A percentile compares a stretch with the other conserved stretches of the same genome.
These are phyloP conservation scores for Limenitis camilla DNA, from an alignment of 2,888 invertebrate species.

Conservation along the genomic window DNA sequence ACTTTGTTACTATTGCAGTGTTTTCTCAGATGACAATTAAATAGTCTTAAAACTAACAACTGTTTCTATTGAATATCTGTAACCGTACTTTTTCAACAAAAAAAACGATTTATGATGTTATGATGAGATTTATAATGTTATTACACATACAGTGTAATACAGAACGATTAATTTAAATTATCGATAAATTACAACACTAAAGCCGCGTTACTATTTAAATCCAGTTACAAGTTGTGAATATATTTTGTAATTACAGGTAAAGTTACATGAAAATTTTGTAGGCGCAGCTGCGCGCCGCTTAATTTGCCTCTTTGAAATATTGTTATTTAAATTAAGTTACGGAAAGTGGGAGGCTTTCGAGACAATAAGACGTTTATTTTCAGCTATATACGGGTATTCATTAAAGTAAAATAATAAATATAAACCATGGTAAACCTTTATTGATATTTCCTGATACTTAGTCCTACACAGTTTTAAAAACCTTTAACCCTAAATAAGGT, in stretches of 20 bases:
- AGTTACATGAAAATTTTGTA: constrained; percentile 66
- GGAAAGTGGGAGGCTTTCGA: constrained; percentile 10
- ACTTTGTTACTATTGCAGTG: too few species aligned
- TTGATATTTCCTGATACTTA: too few species aligned
- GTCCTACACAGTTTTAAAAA: too few species aligned
- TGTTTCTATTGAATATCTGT: too few species aligned
- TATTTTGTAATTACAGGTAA: constrained; percentile 71
- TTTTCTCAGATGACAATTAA: too few species aligned
- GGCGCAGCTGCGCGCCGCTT: constrained; percentile 51
- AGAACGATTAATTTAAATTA: neutral
- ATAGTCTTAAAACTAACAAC: too few species aligned
- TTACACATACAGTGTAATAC: neutral
- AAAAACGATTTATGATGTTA: too few species aligned
- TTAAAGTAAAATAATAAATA: too few species aligned
- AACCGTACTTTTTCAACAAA: too few species aligned
- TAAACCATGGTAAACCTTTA: too few species aligned
- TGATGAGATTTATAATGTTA: too few species aligned
- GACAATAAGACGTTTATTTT: constrained; percentile 15
- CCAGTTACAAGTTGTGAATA: constrained; percentile 73
- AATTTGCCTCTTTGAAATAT: constrained; percentile 48
- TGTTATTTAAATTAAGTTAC: constrained; percentile 37
- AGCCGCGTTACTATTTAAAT: constrained; percentile 69
- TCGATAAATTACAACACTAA: constrained; percentile 27
- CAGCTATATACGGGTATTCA: neutral
- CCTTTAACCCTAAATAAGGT: too few species aligned